These are phyloP conservation scores for Trichonephila inaurata DNA, from an alignment of 1,140 invertebrate genomes.

Conservation along the genomic window DNA sequence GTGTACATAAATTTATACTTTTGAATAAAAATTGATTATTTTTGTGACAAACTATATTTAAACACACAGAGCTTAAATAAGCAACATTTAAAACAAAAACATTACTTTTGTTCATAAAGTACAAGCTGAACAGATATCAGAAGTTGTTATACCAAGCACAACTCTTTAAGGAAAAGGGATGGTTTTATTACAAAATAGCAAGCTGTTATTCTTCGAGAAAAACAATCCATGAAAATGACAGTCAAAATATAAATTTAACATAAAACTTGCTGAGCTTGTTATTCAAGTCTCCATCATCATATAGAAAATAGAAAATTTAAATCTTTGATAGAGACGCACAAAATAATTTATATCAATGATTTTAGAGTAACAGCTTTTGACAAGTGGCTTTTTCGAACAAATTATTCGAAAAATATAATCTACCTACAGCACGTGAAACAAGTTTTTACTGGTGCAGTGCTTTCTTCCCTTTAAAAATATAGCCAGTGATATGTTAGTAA, in stretches of 20 bases:
- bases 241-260: not conserved
- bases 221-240: constrained; percentile 7
- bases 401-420: not conserved
- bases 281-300: not conserved
- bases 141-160: not conserved
- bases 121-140: not conserved
- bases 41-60: not conserved
- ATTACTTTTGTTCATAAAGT: not conserved
- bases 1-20: constrained; percentile 55
- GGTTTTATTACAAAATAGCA: not conserved
- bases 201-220: not conserved
- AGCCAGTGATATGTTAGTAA: not conserved
- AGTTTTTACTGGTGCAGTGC: not conserved
- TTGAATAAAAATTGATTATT: constrained; percentile 33
- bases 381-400: not conserved
- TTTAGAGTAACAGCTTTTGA: not conserved
- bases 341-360: no score
- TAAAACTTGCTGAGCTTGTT: no score
- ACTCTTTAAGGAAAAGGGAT: not conserved
- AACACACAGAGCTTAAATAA: constrained; percentile 10
- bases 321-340: no score
- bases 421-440: not conserved
- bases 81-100: not conserved
- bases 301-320: not conserved
- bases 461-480: not conserved